A percentile compares a stretch with the other conserved stretches of the same genome.
These are phyloP conservation scores for Cavia porcellus DNA, from an alignment of 2,113 vertebrate species.

Conservation along the genomic window DNA sequence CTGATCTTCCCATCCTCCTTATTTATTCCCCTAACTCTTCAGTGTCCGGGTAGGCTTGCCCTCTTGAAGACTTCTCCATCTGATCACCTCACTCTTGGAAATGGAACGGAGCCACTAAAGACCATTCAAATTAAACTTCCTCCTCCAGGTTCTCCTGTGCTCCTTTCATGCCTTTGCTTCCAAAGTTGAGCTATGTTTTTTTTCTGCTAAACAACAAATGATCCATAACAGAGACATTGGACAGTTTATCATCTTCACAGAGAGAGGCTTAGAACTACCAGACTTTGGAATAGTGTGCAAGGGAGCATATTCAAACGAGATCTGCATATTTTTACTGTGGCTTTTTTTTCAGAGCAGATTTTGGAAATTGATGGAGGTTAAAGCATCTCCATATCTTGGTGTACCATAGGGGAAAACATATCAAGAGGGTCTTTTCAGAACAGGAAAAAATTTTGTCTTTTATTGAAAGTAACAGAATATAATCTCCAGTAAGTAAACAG, in stretches of 20 bases:
- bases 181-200: not conserved
- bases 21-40: not conserved
- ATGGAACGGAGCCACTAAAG: not conserved
- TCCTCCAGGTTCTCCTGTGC: not conserved
- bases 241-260: not conserved
- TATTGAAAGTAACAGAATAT: not conserved
- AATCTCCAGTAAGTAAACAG: not conserved
- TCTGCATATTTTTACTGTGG: not conserved
- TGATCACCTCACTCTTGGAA: not conserved
- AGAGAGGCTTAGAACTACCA: not conserved
- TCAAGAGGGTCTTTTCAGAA: not conserved
- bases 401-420: not conserved
- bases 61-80: not conserved
- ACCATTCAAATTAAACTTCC: not conserved
- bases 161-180: not conserved
- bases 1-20: not conserved
- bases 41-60: not conserved
- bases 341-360: conserved; percentile 12
- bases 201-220: not conserved
- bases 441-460: not conserved
- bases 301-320: not conserved
- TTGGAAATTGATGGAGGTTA: not conserved
- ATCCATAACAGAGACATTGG: not conserved
- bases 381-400: not conserved
- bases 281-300: not conserved